Conservation (phyloP, 1,140 invertebrate species). For the Periplaneta americana region DNA sequence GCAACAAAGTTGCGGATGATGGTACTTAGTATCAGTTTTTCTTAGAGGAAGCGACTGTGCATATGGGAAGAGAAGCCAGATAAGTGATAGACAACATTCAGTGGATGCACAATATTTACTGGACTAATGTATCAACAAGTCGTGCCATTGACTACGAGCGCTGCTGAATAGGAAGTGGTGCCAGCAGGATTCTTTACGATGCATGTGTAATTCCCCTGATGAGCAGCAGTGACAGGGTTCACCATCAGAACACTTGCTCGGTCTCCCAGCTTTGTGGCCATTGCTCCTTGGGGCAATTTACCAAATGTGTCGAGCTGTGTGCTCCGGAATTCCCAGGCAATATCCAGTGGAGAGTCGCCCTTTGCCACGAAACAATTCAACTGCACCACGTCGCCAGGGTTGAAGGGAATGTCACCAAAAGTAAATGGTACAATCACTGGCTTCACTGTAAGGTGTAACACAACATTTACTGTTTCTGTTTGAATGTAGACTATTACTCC, state of each 20-base stretch:
- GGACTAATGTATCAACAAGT: neutral
- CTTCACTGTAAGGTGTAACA: slow-evolving; percentile 46
- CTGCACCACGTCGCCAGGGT: slow-evolving; percentile 61
- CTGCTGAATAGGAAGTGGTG: slow-evolving; percentile 53
- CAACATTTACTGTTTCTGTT: too few species aligned
- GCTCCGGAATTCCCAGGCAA: slow-evolving; percentile 35
- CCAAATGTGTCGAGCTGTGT: neutral
- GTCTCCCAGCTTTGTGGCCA: slow-evolving; percentile 33
- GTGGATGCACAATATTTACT: neutral
- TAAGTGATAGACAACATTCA: neutral
- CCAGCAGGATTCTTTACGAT: slow-evolving; percentile 63
- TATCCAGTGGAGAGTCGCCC: slow-evolving; percentile 44
- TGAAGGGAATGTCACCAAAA: slow-evolving; percentile 51
- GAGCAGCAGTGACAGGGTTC: slow-evolving; percentile 58
- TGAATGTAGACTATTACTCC: too few species aligned
- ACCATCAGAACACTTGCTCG: slow-evolving; percentile 62
- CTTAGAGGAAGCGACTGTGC: neutral
- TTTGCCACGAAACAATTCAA: slow-evolving; percentile 48
- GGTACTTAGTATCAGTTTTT: too few species aligned
- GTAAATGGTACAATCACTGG: slow-evolving; percentile 64
- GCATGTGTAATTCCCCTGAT: slow-evolving; percentile 66
- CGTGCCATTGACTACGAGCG: slow-evolving; percentile 65
- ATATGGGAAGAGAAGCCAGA: neutral
- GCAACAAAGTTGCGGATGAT: too few species aligned
- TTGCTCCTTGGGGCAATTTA: neutral